These are phyloP conservation scores for Leptinotarsa peninsularis DNA, from an alignment of 2,888 invertebrate species.

Conservation along the genomic window DNA sequence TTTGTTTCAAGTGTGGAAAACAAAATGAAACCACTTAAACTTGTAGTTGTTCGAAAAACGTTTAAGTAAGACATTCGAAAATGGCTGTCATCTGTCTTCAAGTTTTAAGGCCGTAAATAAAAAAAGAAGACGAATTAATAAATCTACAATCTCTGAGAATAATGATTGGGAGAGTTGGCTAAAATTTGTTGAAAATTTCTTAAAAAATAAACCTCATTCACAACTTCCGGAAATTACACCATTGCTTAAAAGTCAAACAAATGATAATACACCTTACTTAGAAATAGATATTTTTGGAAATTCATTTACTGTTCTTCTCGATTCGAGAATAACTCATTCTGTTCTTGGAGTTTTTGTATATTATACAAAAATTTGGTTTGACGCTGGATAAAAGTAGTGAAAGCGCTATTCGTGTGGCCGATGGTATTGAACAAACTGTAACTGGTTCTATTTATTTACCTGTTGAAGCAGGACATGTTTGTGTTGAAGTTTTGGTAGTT, in stretches of 20 bases:
- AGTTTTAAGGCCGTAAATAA: neutral
- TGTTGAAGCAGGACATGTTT: conserved; percentile 5
- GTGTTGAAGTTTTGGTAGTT: conserved; percentile 19
- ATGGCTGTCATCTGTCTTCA: neutral
- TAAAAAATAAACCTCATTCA: neutral
- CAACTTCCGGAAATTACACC: neutral
- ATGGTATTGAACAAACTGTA: neutral
- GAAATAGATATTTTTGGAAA: neutral
- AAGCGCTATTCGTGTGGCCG: too few species aligned
- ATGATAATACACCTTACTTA: neutral
- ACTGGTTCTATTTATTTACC: conserved; percentile 1
- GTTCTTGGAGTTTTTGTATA: too few species aligned
- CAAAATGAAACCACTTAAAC: neutral
- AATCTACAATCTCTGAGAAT: neutral
- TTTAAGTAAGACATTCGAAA: neutral
- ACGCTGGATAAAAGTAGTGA: too few species aligned
- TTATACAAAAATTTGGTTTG: too few species aligned
- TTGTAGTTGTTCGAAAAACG: neutral
- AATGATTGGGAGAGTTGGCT: neutral
- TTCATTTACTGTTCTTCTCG: neutral
- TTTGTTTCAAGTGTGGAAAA: neutral
- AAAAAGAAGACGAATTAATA: neutral
- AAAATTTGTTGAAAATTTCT: neutral
- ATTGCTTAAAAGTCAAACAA: neutral
- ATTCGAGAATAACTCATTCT: neutral